Evolutionary conservation across 2,797 vertebrate species (phyloP), one percentile per base, ranked within the genome.

Genomic region (Molossus molossus): DNA sequence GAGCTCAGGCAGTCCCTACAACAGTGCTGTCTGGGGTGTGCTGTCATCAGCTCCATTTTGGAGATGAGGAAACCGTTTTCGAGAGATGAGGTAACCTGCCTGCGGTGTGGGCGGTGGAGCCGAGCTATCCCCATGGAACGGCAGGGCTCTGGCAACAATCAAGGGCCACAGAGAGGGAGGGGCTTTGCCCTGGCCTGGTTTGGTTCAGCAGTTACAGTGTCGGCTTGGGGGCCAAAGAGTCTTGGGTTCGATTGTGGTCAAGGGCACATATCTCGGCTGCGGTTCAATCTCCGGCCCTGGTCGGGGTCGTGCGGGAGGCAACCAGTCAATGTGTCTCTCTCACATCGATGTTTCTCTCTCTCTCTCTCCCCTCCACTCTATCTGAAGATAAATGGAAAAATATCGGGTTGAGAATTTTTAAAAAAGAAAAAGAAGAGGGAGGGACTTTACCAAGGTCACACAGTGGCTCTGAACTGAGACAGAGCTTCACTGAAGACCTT

Each of bases 121-220:
- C 60, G 25, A 45, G 33, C 55, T 83, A 25, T 79, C 65, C 18
- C 6, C 4, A 20, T 0, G 18, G 60, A 89, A 40, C 23, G 55
- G 37, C 87, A 64, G 91, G 83, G 45, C 79, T 76, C 64, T 57
- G 92, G 86, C 92, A 89, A 70, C 17, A 73, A 58, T 91, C 53
- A 6, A 14, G 37, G 80, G 33, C 50, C 62, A 37, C 10, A 25
- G 55, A 75, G 23, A 50, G 37, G 21, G 64, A 29, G 53, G 40
- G 40, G 17, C 12, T 62, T 94, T 33, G 33, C 76, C 57, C 40
- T 45, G 40, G 40, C 40, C 40, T 33, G 40, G 40, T 45, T 45
- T 45, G 40, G 40, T 6, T 45, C 40, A 45, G 40, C 5, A 6
- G 40, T 45, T 45, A 45, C 5, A 45, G 40, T 45, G 40, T 45